These are phyloP conservation scores for Collichthys lucidus DNA, from an alignment of 2,113 vertebrate genomes.

Conservation along the genomic window DNA sequence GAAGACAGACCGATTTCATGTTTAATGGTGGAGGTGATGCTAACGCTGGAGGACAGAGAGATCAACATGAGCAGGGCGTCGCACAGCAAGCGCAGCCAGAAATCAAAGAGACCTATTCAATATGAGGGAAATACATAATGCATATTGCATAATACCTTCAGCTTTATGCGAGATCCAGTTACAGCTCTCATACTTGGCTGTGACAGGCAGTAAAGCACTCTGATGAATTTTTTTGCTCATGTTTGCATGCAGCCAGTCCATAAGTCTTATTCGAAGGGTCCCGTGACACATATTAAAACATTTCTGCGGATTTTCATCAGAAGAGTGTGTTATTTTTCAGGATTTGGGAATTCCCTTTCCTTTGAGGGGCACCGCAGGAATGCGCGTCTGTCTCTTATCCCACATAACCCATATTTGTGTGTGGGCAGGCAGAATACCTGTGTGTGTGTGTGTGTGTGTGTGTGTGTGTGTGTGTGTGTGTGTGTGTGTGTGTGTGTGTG, in stretches of 20 bases:
- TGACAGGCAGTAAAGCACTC: constrained; percentile 45
- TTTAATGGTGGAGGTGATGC: constrained; percentile 26
- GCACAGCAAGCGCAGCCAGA: constrained; percentile 33
- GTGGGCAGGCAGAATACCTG: constrained; percentile 68
- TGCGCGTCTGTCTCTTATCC: constrained; percentile 87
- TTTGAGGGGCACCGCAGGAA: constrained; percentile 91
- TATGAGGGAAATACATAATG: constrained; percentile 46
- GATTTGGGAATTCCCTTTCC: constrained; percentile 81
- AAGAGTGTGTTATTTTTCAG: constrained; percentile 74
- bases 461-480: constrained; percentile 27
- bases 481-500: constrained; percentile 65
- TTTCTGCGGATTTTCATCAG: constrained; percentile 78
- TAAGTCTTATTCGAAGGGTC: constrained; percentile 55
- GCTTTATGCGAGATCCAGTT: constrained; percentile 52
- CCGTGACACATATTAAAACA: constrained; percentile 78
- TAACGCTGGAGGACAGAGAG: constrained; percentile 36
- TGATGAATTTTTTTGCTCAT: constrained; percentile 42
- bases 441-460: not conserved
- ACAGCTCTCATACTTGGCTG: constrained; percentile 41
- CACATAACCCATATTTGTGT: constrained; percentile 72
- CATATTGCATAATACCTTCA: constrained; percentile 37
- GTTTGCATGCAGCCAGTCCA: constrained; percentile 47
- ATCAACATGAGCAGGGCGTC: constrained; percentile 25
- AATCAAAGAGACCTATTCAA: constrained; percentile 35
- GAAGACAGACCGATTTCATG: not conserved